Conservation (phyloP, 2,113 vertebrate species). For the Paramormyrops kingsleyae region DNA sequence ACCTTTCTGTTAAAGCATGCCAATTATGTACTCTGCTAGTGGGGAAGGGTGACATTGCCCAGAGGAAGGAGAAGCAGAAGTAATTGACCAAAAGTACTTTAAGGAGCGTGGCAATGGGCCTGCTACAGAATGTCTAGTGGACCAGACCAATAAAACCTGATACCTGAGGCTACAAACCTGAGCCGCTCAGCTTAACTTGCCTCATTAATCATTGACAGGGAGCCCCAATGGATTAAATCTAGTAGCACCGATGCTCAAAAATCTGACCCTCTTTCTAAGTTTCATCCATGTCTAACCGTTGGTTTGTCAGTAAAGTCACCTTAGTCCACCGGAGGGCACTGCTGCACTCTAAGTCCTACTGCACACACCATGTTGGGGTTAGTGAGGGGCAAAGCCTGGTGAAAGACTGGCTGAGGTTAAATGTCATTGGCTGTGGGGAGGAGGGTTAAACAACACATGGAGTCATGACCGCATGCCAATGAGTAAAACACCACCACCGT, state of each 20-base stretch:
- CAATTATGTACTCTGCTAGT: neutral
- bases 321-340: neutral
- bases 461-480: slow-evolving; percentile 55
- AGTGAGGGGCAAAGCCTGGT: slow-evolving; percentile 18
- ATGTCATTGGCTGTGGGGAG: slow-evolving; percentile 26
- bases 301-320: neutral
- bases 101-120: neutral
- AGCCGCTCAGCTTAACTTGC: neutral
- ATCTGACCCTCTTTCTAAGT: neutral
- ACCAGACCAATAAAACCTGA: neutral
- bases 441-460: slow-evolving; percentile 33
- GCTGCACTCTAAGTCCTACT: neutral
- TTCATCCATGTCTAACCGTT: neutral
- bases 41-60: neutral
- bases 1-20: neutral
- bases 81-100: neutral
- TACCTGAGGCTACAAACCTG: neutral
- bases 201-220: neutral
- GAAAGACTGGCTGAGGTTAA: slow-evolving; percentile 34
- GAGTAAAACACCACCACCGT: slow-evolving; percentile 56
- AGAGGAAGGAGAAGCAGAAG: neutral
- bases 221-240: neutral
- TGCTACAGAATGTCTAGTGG: neutral
- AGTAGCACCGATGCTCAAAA: neutral
- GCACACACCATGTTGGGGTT: neutral